Evolutionary conservation across 1,140 invertebrate genomes (phyloP).

Genomic region (Ladona fulva): DNA sequence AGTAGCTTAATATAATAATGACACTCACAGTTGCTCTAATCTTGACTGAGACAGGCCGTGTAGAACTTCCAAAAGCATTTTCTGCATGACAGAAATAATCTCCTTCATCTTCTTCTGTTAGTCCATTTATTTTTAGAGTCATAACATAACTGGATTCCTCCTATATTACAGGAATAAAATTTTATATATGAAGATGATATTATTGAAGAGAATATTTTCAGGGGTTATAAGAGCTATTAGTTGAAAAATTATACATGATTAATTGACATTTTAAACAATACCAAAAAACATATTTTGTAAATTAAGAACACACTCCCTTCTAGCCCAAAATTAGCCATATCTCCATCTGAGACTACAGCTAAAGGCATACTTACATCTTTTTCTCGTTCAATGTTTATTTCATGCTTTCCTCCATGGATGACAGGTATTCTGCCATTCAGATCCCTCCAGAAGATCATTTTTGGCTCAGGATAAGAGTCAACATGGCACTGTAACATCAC

Average conservation of each 20-base stretch:
- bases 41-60: conserved; percentile 59
- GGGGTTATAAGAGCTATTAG: no score
- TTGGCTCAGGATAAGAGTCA: conserved; percentile 64
- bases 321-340: no score
- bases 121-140: conserved; percentile 58
- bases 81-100: conserved; percentile 74
- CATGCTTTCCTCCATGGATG: conserved; percentile 63
- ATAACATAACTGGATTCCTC: conserved; percentile 56
- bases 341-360: no score
- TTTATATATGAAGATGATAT: no score
- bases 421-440: conserved; percentile 56
- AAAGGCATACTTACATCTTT: conserved; percentile 40
- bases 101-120: conserved; percentile 57
- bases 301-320: no score
- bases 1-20: background rate
- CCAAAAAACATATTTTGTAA: no score
- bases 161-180: conserved; percentile 23
- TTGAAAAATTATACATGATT: no score
- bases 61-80: conserved; percentile 63
- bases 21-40: conserved; percentile 43
- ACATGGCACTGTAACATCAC: conserved; percentile 65
- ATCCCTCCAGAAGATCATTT: conserved; percentile 69
- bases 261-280: no score
- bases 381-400: conserved; percentile 44
- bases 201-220: no score